phyloP scores from a whole-genome alignment of 1,140 invertebrate genomes.

The Drosophila baimaii region DNA sequence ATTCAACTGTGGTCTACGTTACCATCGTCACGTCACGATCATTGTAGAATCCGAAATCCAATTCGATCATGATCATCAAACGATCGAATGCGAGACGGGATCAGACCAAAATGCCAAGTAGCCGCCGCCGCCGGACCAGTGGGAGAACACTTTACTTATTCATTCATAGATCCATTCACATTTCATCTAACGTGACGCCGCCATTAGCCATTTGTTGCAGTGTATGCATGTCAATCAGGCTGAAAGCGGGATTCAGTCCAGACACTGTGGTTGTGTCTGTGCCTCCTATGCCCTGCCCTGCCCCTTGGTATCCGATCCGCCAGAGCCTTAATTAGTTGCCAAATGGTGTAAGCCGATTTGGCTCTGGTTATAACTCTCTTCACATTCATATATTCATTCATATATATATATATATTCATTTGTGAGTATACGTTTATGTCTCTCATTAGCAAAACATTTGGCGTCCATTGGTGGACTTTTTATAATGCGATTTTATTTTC shows the following conservation, averaged over 20 bases:
- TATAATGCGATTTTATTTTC: slow-evolving; percentile 72
- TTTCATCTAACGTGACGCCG: slow-evolving; percentile 42
- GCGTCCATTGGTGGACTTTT: slow-evolving; percentile 50
- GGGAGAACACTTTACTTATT: slow-evolving; percentile 29
- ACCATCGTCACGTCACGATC: slow-evolving; percentile 33
- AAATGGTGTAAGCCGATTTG: slow-evolving; percentile 41
- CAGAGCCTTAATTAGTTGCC: slow-evolving; percentile 49
- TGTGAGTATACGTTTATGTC: slow-evolving; percentile 24
- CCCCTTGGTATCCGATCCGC: neutral
- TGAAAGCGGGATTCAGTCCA: slow-evolving; percentile 4
- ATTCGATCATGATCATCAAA: slow-evolving; percentile 6
- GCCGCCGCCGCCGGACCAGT: neutral
- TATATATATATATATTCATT: slow-evolving; percentile 5
- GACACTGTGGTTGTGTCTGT: slow-evolving; percentile 10
- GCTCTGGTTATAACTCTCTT: slow-evolving; percentile 11
- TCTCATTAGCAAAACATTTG: slow-evolving; percentile 62
- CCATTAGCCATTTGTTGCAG: slow-evolving; percentile 29
- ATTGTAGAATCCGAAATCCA: neutral
- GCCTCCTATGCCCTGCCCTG: neutral
- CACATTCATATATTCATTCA: slow-evolving; percentile 1
- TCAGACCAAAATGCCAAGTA: slow-evolving; percentile 42
- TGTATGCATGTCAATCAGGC: slow-evolving; percentile 59
- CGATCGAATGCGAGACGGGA: slow-evolving; percentile 1
- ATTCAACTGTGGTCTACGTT: slow-evolving; percentile 41
- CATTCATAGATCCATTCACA: slow-evolving; percentile 55